Conservation (phyloP, 2,797 vertebrate genomes). For the Alfaro cultratus region DNA sequence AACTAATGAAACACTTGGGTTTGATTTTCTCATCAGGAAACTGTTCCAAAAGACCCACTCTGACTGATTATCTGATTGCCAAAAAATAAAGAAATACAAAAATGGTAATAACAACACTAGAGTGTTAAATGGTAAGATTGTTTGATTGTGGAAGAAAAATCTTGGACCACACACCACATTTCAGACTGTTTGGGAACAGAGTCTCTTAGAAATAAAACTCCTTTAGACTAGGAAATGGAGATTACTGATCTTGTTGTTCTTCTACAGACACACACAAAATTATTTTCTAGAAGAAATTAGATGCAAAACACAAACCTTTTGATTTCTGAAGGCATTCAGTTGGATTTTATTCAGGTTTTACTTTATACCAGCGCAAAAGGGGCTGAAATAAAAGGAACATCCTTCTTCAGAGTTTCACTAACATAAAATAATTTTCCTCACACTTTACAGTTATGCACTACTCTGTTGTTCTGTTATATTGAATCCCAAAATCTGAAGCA, state of each 20-base stretch:
- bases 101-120: background rate
- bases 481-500: background rate
- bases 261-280: background rate
- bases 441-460: background rate
- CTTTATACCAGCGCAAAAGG: background rate
- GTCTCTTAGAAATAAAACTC: background rate
- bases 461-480: background rate
- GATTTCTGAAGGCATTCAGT: background rate
- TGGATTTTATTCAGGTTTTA: background rate
- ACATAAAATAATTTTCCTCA: background rate
- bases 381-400: background rate
- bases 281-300: background rate
- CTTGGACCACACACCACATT: background rate
- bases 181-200: background rate
- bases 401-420: no score
- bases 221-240: background rate
- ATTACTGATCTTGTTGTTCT: background rate
- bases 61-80: background rate
- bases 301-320: background rate
- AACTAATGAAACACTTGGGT: conserved; percentile 6
- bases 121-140: background rate
- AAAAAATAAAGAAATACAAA: background rate
- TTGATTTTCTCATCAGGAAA: background rate
- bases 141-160: background rate
- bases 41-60: background rate